These are phyloP conservation scores for Caprella mutica DNA, from an alignment of 2,888 invertebrate genomes.

Conservation along the genomic window DNA sequence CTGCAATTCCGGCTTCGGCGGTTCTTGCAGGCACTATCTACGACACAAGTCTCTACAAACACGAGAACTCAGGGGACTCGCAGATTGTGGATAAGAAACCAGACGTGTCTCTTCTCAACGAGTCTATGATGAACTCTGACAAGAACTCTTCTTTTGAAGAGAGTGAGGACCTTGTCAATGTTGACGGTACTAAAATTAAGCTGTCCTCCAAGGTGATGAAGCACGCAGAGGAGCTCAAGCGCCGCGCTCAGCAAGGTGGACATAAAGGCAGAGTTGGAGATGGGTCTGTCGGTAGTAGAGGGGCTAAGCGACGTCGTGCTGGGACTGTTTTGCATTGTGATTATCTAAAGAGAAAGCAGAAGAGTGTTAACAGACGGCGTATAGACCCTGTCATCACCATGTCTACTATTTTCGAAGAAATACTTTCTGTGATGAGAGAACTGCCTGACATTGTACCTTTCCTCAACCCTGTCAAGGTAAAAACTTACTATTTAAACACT, in stretches of 20 bases:
- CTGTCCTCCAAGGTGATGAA: slow-evolving; percentile 76
- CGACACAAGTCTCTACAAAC: no score
- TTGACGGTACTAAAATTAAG: slow-evolving; percentile 88
- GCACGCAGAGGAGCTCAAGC: slow-evolving; percentile 75
- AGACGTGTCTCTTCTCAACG: no score
- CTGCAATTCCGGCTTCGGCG: no score
- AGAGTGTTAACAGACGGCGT: slow-evolving; percentile 75
- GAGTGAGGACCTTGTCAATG: slow-evolving; percentile 69
- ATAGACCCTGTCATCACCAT: slow-evolving; percentile 87
- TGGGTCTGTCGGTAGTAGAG: slow-evolving; percentile 18
- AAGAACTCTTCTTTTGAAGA: no score
- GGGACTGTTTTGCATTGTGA: slow-evolving; percentile 68
- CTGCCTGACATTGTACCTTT: slow-evolving; percentile 87
- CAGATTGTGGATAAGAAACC: no score
- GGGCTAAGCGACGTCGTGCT: slow-evolving; percentile 52
- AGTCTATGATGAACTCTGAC: no score
- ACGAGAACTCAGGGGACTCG: no score
- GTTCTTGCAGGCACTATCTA: no score
- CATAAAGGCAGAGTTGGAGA: slow-evolving; percentile 39
- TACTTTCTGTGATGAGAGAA: slow-evolving; percentile 82
- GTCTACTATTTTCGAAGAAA: slow-evolving; percentile 77
- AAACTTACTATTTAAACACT: no score
- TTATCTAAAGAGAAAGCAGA: slow-evolving; percentile 64
- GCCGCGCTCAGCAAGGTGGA: slow-evolving; percentile 62
- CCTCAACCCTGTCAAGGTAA: slow-evolving; percentile 88